Evolutionary conservation across 1,140 invertebrate species (phyloP).

Genomic region (Bicyclus anynana): DNA sequence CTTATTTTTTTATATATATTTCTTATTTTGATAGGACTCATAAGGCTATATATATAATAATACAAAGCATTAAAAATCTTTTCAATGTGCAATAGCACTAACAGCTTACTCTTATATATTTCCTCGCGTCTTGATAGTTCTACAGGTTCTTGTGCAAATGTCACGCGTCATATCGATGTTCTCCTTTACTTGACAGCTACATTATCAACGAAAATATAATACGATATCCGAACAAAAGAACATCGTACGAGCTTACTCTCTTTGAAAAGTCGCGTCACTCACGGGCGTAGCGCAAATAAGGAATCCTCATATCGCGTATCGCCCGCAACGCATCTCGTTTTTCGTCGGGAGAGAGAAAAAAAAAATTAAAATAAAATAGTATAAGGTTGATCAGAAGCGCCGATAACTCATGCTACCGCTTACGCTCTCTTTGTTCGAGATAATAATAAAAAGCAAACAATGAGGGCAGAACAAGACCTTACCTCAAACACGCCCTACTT

Average conservation of each 20-base stretch:
- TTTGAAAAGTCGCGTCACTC: conserved; percentile 24
- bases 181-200: too few species aligned
- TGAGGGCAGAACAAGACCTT: conserved; percentile 46
- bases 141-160: too few species aligned
- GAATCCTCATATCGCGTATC: conserved; percentile 46
- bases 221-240: conserved; percentile 17
- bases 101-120: too few species aligned
- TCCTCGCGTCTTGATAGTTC: too few species aligned
- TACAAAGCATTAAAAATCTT: too few species aligned
- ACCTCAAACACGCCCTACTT: conserved; percentile 56
- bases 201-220: too few species aligned
- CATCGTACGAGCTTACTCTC: neutral
- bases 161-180: too few species aligned
- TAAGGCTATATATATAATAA: too few species aligned
- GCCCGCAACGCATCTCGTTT: conserved; percentile 50
- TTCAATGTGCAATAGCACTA: too few species aligned
- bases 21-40: too few species aligned
- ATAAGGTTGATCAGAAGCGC: conserved; percentile 68
- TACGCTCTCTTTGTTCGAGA: conserved; percentile 63
- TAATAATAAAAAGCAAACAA: conserved; percentile 72
- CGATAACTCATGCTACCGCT: conserved; percentile 71
- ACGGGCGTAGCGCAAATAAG: conserved; percentile 14
- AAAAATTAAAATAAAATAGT: conserved; percentile 61
- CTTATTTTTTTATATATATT: too few species aligned
- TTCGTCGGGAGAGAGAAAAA: conserved; percentile 39